Conservation (phyloP, 2,797 vertebrate genomes). For the Pitangus sulphuratus region DNA sequence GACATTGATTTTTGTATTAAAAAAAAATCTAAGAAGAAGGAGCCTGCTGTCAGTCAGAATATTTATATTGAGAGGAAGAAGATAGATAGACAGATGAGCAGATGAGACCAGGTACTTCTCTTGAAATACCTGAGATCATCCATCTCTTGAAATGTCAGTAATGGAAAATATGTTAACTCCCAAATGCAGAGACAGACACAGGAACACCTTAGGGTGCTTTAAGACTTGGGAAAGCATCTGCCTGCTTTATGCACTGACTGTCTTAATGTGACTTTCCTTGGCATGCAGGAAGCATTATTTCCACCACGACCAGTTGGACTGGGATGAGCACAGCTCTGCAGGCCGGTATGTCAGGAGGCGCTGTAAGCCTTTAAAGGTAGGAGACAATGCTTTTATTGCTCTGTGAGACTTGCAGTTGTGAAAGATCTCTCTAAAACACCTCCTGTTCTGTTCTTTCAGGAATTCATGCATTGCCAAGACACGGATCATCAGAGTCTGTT, state of each 20-base stretch:
- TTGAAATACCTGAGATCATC: neutral
- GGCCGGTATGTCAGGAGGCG: slow-evolving; percentile 91
- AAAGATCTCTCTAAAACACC: neutral
- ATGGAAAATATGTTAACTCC: neutral
- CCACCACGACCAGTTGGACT: slow-evolving; percentile 88
- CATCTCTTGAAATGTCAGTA: neutral
- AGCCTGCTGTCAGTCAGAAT: neutral
- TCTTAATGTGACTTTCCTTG: neutral
- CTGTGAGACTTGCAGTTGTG: neutral
- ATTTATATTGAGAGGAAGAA: neutral
- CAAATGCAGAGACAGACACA: neutral
- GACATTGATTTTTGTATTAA: neutral
- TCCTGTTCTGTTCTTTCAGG: slow-evolving; percentile 69
- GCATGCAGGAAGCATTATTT: slow-evolving; percentile 88
- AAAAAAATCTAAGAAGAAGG: neutral
- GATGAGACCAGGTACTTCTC: neutral
- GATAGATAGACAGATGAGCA: neutral
- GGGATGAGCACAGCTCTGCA: slow-evolving; percentile 89
- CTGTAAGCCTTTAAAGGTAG: slow-evolving; percentile 93
- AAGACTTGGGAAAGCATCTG: neutral
- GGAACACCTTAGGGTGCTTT: neutral
- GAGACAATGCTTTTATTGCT: neutral
- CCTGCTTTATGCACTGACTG: neutral
- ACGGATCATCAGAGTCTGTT: slow-evolving; percentile 89
- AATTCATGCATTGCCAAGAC: slow-evolving; percentile 87